Evolutionary conservation across 2,888 invertebrate species (phyloP).

Genomic region (Hermaeophaga mercurialis): DNA sequence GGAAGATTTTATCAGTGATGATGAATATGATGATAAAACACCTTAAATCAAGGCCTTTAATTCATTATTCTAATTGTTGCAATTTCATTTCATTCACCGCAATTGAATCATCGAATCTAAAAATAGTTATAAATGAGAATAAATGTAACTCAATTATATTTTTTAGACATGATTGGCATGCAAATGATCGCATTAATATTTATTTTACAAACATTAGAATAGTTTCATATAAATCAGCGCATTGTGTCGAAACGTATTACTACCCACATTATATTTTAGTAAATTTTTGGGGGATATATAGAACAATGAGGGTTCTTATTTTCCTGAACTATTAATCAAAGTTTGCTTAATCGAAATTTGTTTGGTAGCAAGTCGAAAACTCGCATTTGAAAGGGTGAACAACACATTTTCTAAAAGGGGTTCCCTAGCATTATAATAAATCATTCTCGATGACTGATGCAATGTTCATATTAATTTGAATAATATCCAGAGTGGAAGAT

Average conservation of each 20-base stretch:
- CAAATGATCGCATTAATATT: no score
- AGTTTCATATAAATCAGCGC: no score
- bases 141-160: no score
- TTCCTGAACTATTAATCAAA: conserved; percentile 39
- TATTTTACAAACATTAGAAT: no score
- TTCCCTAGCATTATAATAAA: conserved; percentile 32
- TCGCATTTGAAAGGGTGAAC: conserved; percentile 37
- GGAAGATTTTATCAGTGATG: conserved; percentile 6
- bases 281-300: no score
- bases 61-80: conserved; percentile 1
- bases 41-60: conserved; percentile 1
- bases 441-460: conserved; percentile 34
- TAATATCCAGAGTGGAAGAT: conserved; percentile 23
- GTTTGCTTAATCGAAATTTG: conserved; percentile 39
- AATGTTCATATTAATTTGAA: conserved; percentile 37
- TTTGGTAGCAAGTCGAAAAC: conserved; percentile 39
- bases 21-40: no score
- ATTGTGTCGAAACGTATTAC: no score
- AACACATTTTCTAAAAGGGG: conserved; percentile 40
- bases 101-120: conserved; percentile 1
- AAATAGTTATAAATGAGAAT: no score
- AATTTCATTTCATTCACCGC: background rate
- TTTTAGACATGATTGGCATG: no score
- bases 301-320: conserved; percentile 28
- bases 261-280: no score